These are phyloP conservation scores for Amphimallon solstitiale DNA, from an alignment of 2,888 invertebrate genomes.

Conservation along the genomic window DNA sequence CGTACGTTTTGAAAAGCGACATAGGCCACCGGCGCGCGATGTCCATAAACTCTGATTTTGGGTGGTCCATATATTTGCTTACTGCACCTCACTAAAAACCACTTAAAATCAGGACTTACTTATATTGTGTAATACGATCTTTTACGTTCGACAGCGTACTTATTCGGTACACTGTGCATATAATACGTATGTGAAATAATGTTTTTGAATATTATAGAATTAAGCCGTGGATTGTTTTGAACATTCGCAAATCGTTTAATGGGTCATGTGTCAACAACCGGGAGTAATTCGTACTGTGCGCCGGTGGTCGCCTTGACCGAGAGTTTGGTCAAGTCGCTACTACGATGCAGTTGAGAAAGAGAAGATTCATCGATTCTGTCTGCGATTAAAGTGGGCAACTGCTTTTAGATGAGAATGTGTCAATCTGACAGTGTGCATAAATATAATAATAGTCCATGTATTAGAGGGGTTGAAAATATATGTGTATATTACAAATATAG, in stretches of 20 bases:
- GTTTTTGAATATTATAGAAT: neutral
- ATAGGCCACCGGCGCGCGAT: slow-evolving; percentile 1
- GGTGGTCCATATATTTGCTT: neutral
- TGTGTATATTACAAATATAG: too few relatives aligned
- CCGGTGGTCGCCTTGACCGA: slow-evolving; percentile 4
- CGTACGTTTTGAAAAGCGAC: neutral
- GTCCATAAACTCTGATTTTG: slow-evolving; percentile 4
- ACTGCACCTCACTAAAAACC: neutral
- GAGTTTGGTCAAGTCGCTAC: neutral
- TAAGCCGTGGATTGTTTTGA: slow-evolving; percentile 6
- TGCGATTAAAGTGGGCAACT: too few relatives aligned
- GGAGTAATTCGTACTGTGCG: neutral
- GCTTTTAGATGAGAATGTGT: too few relatives aligned
- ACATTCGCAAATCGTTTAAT: slow-evolving; percentile 6
- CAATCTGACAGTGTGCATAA: too few relatives aligned
- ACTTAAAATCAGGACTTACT: slow-evolving; percentile 8
- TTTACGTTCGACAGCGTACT: neutral
- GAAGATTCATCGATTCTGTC: too few relatives aligned
- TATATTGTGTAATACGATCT: slow-evolving; percentile 11
- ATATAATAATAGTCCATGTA: too few relatives aligned
- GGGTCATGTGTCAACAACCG: slow-evolving; percentile 24
- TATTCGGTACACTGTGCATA: too few relatives aligned
- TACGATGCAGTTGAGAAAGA: too few relatives aligned
- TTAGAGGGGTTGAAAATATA: too few relatives aligned
- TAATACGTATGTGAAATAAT: too few relatives aligned